A percentile compares a stretch with the other conserved stretches of the same genome.
These are phyloP conservation scores for Conchocele bisecta DNA, from an alignment of 2,888 invertebrate species.

Conservation along the genomic window DNA sequence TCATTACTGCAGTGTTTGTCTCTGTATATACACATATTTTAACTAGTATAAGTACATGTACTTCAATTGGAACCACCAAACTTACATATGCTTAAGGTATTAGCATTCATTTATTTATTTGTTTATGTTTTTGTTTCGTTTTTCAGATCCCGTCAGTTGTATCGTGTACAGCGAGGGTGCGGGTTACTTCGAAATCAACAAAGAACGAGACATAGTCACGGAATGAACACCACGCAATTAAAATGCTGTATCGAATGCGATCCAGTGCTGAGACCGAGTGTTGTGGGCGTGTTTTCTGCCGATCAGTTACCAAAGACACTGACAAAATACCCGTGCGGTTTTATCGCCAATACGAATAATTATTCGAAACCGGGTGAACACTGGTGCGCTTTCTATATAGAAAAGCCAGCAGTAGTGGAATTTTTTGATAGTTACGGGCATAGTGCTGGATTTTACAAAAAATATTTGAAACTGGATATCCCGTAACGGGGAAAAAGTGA, in stretches of 20 bases:
- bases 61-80: too few species aligned
- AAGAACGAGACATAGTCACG: not conserved
- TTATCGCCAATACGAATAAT: slow-evolving; percentile 2
- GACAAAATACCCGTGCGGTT: not conserved
- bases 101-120: not conserved
- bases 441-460: not conserved
- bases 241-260: not conserved
- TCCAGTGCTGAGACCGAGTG: not conserved
- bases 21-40: too few species aligned
- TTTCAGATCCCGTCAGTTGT: not conserved
- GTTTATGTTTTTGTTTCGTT: not conserved
- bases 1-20: too few species aligned
- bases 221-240: slow-evolving; percentile 12
- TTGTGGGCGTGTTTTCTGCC: slow-evolving; percentile 4
- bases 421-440: slow-evolving; percentile 13
- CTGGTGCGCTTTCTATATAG: not conserved
- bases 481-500: not conserved
- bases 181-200: slow-evolving; percentile 1
- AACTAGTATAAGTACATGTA: too few species aligned
- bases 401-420: not conserved
- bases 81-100: too few species aligned
- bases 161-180: slow-evolving; percentile 2
- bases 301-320: slow-evolving; percentile 3
- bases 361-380: not conserved
- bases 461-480: not conserved